Evolutionary conservation across 2,113 vertebrate species (phyloP).

Genomic region (Micronycteris hirsuta): DNA sequence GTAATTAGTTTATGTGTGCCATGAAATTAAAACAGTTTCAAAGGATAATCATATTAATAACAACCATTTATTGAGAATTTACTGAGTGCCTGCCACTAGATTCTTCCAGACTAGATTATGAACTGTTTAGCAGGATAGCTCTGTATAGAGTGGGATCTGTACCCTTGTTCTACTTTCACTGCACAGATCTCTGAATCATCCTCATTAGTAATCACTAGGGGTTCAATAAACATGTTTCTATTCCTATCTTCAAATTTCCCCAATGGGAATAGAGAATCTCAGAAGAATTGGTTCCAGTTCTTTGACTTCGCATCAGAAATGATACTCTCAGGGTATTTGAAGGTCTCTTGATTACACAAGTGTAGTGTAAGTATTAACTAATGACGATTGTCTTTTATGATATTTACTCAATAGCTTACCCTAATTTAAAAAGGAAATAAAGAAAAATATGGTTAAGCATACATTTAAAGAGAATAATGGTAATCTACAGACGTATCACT

Average conservation of each 20-base stretch:
- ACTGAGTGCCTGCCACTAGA: neutral
- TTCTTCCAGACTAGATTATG: neutral
- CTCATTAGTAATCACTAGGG: neutral
- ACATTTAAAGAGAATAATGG: neutral
- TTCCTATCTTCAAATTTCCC: neutral
- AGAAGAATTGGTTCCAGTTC: neutral
- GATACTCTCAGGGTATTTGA: neutral
- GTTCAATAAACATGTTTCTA: neutral
- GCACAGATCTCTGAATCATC: neutral
- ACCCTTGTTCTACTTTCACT: neutral
- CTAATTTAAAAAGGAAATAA: neutral
- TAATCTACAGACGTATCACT: neutral
- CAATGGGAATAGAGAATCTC: neutral
- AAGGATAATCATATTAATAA: neutral
- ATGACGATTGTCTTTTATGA: neutral
- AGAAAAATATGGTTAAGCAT: neutral
- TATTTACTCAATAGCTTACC: neutral
- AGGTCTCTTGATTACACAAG: neutral
- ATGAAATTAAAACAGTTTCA: neutral
- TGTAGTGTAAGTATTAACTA: neutral
- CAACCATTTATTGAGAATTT: neutral
- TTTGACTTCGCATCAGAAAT: neutral
- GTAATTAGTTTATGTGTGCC: no score
- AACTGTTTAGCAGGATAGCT: neutral
- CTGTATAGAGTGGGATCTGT: neutral